These are phyloP conservation scores for Cheirogaleus medius DNA, from an alignment of 2,113 vertebrate genomes.

Conservation along the genomic window DNA sequence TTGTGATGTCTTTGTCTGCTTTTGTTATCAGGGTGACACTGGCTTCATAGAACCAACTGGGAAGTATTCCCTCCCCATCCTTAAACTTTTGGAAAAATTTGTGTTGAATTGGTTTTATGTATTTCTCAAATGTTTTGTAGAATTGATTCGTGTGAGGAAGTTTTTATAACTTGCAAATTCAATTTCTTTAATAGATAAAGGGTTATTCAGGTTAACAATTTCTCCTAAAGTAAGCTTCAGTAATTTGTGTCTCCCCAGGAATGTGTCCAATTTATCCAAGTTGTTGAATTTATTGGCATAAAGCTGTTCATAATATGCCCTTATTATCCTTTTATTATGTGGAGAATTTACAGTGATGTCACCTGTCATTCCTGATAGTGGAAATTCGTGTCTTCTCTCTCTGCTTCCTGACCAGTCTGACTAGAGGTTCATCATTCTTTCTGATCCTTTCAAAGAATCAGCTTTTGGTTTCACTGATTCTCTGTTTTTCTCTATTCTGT, in stretches of 20 bases:
- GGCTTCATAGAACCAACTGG: background rate
- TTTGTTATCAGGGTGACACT: background rate
- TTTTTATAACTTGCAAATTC: background rate
- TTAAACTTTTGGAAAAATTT: background rate
- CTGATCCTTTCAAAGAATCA: background rate
- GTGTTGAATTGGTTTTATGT: background rate
- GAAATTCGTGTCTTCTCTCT: background rate
- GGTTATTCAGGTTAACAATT: background rate
- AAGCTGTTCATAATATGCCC: background rate
- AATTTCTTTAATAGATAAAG: background rate
- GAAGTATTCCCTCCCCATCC: background rate
- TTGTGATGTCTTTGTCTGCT: background rate
- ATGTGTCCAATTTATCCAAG: background rate
- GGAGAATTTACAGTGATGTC: background rate
- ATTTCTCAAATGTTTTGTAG: background rate
- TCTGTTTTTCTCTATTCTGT: background rate
- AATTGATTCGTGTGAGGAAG: background rate
- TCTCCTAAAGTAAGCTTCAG: background rate
- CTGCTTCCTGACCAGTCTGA: background rate
- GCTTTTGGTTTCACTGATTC: background rate
- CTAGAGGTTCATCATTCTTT: background rate
- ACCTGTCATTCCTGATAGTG: background rate
- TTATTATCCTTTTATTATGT: background rate
- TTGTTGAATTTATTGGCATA: background rate
- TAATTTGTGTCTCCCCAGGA: background rate